Percentiles rank a stretch among this genome's conserved stretches.
These are phyloP conservation scores for Salmo trutta DNA, from an alignment of 2,797 vertebrate genomes.

Conservation along the genomic window DNA sequence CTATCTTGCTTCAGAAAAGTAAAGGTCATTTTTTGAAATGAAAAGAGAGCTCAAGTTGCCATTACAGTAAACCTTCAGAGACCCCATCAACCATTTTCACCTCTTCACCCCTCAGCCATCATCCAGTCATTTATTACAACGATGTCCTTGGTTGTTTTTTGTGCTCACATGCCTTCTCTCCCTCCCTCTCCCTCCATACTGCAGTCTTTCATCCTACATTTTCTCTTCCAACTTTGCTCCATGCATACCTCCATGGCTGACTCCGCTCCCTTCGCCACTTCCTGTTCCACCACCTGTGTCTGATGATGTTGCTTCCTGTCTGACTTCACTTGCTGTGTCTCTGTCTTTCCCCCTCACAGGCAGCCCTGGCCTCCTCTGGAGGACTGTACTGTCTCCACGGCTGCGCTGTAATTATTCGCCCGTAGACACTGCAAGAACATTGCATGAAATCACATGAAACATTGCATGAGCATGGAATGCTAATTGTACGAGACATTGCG, in stretches of 20 bases:
- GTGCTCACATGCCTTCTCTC: conserved; percentile 4
- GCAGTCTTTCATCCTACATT: conserved; percentile 5
- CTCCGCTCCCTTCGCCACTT: neutral
- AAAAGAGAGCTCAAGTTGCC: neutral
- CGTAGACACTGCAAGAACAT: conserved; percentile 52
- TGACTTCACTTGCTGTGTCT: conserved; percentile 37
- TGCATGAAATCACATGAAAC: conserved; percentile 26
- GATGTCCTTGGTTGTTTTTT: neutral
- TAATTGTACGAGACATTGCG: neutral
- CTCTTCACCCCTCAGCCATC: neutral
- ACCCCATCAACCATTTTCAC: neutral
- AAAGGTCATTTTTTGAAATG: neutral
- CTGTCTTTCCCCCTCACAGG: conserved; percentile 69
- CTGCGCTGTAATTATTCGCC: conserved; percentile 84
- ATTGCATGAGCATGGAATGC: neutral
- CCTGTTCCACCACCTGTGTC: neutral
- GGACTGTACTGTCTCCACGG: conserved; percentile 92
- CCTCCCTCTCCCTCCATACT: conserved; percentile 21
- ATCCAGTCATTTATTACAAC: conserved; percentile 2
- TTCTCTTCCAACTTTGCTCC: neutral
- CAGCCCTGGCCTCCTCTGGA: conserved; percentile 87
- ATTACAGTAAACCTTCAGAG: conserved; percentile 17
- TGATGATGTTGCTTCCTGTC: conserved; percentile 1
- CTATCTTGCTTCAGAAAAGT: neutral
- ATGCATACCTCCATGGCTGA: neutral